phyloP scores from a whole-genome alignment of 2,797 vertebrate genomes.

The Sebastes ruberrimus region DNA sequence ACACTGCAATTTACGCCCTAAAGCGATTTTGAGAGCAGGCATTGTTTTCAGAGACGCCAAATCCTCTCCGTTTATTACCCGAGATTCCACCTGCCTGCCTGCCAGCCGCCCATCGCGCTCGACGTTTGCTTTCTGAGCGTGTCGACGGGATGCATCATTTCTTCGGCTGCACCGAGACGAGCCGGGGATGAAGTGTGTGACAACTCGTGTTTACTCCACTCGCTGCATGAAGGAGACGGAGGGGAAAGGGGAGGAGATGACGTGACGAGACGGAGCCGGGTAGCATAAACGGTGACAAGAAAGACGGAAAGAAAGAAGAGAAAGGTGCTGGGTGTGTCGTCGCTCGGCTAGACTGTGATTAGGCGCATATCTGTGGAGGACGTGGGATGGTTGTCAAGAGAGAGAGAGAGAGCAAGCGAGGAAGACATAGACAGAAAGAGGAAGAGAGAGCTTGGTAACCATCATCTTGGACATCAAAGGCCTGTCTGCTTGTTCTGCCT shows the following conservation, averaged over 20 bases:
- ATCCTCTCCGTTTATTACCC: constrained; percentile 43
- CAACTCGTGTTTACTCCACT: constrained; percentile 56
- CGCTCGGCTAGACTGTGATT: constrained; percentile 48
- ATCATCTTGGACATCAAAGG: constrained; percentile 76
- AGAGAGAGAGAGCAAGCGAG: background rate
- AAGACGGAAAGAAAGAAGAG: background rate
- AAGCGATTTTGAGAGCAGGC: constrained; percentile 19
- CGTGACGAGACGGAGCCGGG: background rate
- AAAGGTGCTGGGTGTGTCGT: constrained; percentile 17
- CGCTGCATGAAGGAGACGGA: constrained; percentile 16
- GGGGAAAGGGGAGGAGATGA: background rate
- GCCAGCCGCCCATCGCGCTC: constrained; percentile 13
- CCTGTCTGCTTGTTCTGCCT: constrained; percentile 67
- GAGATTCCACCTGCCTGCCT: constrained; percentile 49
- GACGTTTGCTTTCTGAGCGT: constrained; percentile 7
- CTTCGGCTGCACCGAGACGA: constrained; percentile 27
- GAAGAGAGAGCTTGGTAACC: constrained; percentile 55
- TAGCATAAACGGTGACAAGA: constrained; percentile 2
- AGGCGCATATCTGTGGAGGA: constrained; percentile 37
- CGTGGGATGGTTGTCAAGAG: constrained; percentile 34
- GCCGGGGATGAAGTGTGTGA: constrained; percentile 32
- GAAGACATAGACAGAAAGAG: background rate
- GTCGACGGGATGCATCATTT: constrained; percentile 47
- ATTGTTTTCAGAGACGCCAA: constrained; percentile 9
- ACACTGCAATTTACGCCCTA: background rate